Evolutionary conservation across 2,888 invertebrate genomes (phyloP).

Genomic region (Tuberolachnus salignus): DNA sequence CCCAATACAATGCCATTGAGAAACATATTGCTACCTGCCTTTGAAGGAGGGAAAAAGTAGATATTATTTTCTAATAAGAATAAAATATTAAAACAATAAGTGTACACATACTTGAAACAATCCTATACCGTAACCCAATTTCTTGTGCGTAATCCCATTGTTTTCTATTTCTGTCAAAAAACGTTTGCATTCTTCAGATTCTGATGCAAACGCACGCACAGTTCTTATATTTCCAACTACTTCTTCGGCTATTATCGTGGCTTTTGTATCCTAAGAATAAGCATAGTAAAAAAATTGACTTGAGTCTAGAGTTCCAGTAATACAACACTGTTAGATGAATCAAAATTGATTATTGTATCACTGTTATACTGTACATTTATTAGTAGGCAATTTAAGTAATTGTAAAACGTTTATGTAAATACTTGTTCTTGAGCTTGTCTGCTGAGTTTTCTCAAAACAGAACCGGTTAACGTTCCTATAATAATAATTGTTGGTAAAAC

Average conservation of each 20-base stretch:
- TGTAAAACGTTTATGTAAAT: slow-evolving; percentile 46
- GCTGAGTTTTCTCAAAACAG: slow-evolving; percentile 76
- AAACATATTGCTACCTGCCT: slow-evolving; percentile 84
- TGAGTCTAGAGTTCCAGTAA: too few relatives aligned
- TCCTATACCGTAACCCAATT: slow-evolving; percentile 88
- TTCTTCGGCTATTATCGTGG: slow-evolving; percentile 90
- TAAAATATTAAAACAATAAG: background rate
- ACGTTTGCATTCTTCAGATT: slow-evolving; percentile 77
- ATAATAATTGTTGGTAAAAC: slow-evolving; percentile 84
- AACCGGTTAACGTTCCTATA: slow-evolving; percentile 83
- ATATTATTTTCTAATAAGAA: background rate
- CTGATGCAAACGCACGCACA: slow-evolving; percentile 92
- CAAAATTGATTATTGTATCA: too few relatives aligned
- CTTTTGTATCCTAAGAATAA: slow-evolving; percentile 73
- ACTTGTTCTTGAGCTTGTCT: slow-evolving; percentile 84
- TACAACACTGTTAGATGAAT: too few relatives aligned
- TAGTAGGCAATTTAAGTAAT: background rate
- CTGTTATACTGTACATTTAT: too few relatives aligned
- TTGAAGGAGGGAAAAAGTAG: slow-evolving; percentile 20
- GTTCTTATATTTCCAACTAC: slow-evolving; percentile 92
- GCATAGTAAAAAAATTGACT: background rate
- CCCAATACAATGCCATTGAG: slow-evolving; percentile 84
- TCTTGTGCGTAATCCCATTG: slow-evolving; percentile 75
- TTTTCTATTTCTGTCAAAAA: slow-evolving; percentile 77
- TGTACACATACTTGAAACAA: slow-evolving; percentile 70